Percentiles rank a stretch among this genome's conserved stretches.
Conservation (phyloP, 2,888 invertebrate species). For the Drosophila recens region DNA sequence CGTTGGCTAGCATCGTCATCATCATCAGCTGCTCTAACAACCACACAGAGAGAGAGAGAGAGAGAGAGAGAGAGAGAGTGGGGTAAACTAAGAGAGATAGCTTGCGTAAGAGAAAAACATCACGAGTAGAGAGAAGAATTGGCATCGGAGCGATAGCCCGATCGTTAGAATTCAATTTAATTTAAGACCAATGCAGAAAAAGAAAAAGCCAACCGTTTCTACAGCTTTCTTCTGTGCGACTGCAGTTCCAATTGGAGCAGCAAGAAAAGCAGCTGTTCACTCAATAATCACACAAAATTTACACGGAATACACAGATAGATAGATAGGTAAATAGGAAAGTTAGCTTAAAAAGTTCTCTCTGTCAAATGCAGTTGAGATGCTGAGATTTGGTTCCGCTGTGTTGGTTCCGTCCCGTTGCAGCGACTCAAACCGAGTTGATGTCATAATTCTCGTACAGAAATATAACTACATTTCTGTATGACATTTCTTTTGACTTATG, state of each 20-base stretch:
- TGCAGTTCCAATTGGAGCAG: constrained; percentile 51
- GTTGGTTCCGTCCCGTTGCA: constrained; percentile 18
- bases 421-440: constrained; percentile 14
- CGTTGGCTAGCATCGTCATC: constrained; percentile 40
- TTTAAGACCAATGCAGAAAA: constrained; percentile 32
- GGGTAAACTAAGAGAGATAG: no score
- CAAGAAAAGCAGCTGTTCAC: constrained; percentile 17
- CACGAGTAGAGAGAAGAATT: constrained; percentile 25
- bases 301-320: background rate
- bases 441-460: constrained; percentile 8
- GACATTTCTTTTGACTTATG: background rate
- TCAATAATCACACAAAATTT: constrained; percentile 9
- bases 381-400: constrained; percentile 26
- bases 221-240: constrained; percentile 36
- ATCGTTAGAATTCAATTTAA: constrained; percentile 39
- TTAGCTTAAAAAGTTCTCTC: constrained; percentile 19
- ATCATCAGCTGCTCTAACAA: constrained; percentile 47
- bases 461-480: constrained; percentile 1
- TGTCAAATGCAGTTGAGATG: background rate
- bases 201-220: constrained; percentile 29
- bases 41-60: constrained; percentile 15
- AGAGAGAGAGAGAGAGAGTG: background rate
- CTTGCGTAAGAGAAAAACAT: constrained; percentile 42
- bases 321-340: background rate
- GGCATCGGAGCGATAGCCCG: constrained; percentile 29